Conservation (phyloP, 2,888 invertebrate species). For the Falcaria lacertinaria region DNA sequence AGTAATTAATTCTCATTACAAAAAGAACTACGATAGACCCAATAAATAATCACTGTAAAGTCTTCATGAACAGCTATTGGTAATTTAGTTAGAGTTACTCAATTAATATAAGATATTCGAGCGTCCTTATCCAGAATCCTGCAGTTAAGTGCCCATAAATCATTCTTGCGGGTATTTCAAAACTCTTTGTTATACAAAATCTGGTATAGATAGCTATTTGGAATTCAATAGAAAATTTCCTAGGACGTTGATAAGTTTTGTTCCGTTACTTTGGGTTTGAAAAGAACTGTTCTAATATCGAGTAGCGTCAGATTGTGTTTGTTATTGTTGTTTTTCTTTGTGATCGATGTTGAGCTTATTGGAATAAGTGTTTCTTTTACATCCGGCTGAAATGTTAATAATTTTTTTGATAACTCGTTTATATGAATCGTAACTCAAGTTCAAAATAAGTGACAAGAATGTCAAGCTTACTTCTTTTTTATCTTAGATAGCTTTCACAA, state of each 20-base stretch:
- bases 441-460: too few species aligned
- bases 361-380: too few species aligned
- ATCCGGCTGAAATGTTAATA: too few species aligned
- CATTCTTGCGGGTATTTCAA: conserved; percentile 7
- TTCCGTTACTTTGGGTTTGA: background rate
- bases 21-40: background rate
- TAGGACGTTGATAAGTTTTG: background rate
- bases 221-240: background rate
- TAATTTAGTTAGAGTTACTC: background rate
- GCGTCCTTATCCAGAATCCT: conserved; percentile 27
- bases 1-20: background rate
- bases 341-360: background rate
- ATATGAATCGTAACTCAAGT: too few species aligned
- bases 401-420: too few species aligned
- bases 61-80: background rate
- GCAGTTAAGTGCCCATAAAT: conserved; percentile 46
- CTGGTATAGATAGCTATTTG: background rate
- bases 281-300: conserved; percentile 11
- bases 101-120: background rate
- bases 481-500: too few species aligned
- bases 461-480: too few species aligned
- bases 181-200: background rate
- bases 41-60: background rate
- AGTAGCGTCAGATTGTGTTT: conserved; percentile 9
- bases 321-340: background rate